Evolutionary conservation across 2,888 invertebrate genomes (phyloP).

Genomic region (Drosophila sordidula): DNA sequence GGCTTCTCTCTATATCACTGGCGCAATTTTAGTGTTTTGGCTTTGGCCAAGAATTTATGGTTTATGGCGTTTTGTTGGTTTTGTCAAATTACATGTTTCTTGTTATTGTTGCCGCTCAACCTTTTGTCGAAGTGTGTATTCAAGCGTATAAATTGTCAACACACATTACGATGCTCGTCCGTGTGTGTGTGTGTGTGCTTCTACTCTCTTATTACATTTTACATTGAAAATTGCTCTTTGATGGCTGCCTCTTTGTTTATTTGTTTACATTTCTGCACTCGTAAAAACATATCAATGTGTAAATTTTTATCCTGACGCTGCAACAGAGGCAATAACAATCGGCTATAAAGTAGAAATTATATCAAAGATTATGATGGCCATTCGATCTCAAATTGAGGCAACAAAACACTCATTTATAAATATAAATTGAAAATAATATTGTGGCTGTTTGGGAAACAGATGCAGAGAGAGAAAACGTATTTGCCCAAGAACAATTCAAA

Average conservation of each 20-base stretch:
- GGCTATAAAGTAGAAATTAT: conserved; percentile 75
- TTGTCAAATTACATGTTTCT: conserved; percentile 72
- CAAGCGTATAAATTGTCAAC: conserved; percentile 71
- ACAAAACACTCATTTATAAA: conserved; percentile 55
- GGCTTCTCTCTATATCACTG: conserved; percentile 25
- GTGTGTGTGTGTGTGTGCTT: conserved; percentile 18
- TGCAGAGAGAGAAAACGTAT: not conserved
- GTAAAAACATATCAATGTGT: conserved; percentile 78
- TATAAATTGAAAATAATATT: conserved; percentile 77
- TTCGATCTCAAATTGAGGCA: conserved; percentile 39
- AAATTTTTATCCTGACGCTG: conserved; percentile 58
- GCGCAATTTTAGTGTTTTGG: conserved; percentile 64
- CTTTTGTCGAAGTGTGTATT: conserved; percentile 66
- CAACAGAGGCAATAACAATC: conserved; percentile 57
- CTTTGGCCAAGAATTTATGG: conserved; percentile 72
- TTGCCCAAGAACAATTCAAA: conserved; percentile 2
- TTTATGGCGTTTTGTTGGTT: conserved; percentile 75
- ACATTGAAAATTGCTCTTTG: conserved; percentile 77
- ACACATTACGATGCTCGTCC: conserved; percentile 34
- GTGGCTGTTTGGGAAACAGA: conserved; percentile 5
- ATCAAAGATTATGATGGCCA: conserved; percentile 76
- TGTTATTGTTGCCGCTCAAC: conserved; percentile 46
- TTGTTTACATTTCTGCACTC: conserved; percentile 69
- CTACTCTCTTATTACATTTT: conserved; percentile 51
- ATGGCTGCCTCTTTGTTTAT: conserved; percentile 72